Evolutionary conservation across 2,113 vertebrate species (phyloP), one percentile per base, ranked within the genome.

Genomic region (Calyptomena viridis): DNA sequence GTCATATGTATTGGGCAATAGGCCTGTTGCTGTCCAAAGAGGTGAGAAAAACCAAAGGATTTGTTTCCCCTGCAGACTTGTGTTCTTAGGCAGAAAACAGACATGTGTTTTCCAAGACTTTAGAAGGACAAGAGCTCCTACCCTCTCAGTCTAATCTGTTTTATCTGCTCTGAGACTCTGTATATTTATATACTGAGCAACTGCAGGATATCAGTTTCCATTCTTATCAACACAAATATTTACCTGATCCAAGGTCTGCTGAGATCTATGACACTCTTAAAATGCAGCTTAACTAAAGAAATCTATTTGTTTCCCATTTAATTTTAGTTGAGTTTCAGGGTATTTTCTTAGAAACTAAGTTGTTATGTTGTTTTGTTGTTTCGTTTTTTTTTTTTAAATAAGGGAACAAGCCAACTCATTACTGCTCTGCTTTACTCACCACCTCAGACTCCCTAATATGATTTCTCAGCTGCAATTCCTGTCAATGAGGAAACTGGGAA

Each of bases 161-260:
- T 83, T 85, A 74, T 90, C 82, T 95, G 39, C 67, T 77, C 31
- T 77, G 83, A 94, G 60, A 84, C 62, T 94, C 12, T 67, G 87
- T 94, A 4, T 91, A 63, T 87, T 62, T 95, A 84, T 95, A 72
- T 44, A 94, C 87, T 15, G 49, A 91, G 87, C 86, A 96, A 91
- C 79, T 90, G 81, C 47, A 93, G 94, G 74, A 66, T 75, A 84
- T 87, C 33, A 53, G 84, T 91, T 93, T 87, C 94, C 75, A 73
- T 88, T 78, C 96, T 94, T 96, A 97, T 90, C 90, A 6, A 69
- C 81, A 73, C 89, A 96, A 97, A 97, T 95, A 94, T 95, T 97
- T 96, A 94, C 93, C 87, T 64, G 71, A 93, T 83, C 81, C 93
- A 96, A 96, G 82, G 95, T 95, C 91, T 95, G 3, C 53, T 73